These are phyloP conservation scores for Sterna hirundo DNA, from an alignment of 2,113 vertebrate species.

Conservation along the genomic window DNA sequence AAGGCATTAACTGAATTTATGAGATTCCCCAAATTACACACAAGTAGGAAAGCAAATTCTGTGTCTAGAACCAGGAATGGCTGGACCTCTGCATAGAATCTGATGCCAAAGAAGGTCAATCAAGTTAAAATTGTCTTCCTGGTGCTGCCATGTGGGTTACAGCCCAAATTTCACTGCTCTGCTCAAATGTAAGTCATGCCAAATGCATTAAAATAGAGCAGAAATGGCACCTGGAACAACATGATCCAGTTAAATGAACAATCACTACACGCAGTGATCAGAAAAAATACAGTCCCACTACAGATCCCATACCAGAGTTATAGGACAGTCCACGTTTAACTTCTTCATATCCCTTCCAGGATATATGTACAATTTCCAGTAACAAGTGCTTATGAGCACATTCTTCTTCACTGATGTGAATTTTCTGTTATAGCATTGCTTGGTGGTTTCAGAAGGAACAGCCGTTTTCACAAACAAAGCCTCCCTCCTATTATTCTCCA, in stretches of 20 bases:
- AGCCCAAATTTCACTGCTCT: neutral
- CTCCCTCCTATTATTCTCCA: neutral
- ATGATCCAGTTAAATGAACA: neutral
- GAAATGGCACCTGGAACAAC: neutral
- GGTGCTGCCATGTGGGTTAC: neutral
- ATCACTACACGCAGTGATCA: neutral
- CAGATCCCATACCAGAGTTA: neutral
- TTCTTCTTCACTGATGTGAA: neutral
- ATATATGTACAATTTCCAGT: neutral
- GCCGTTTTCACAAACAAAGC: neutral
- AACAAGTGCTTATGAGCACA: neutral
- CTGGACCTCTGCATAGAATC: neutral
- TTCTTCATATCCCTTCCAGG: neutral
- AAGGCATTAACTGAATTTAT: neutral
- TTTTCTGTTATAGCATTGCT: neutral
- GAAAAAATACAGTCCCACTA: neutral
- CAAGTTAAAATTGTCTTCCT: slow-evolving; percentile 6
- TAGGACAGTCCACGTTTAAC: neutral
- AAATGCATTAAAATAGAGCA: neutral
- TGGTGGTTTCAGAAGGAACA: neutral
- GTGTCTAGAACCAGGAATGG: neutral
- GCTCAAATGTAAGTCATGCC: neutral
- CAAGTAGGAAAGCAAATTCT: neutral
- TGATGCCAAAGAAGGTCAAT: slow-evolving; percentile 4
- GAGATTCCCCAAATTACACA: neutral